Conservation (phyloP, 2,797 vertebrate species). For the Muscicapa striata region DNA sequence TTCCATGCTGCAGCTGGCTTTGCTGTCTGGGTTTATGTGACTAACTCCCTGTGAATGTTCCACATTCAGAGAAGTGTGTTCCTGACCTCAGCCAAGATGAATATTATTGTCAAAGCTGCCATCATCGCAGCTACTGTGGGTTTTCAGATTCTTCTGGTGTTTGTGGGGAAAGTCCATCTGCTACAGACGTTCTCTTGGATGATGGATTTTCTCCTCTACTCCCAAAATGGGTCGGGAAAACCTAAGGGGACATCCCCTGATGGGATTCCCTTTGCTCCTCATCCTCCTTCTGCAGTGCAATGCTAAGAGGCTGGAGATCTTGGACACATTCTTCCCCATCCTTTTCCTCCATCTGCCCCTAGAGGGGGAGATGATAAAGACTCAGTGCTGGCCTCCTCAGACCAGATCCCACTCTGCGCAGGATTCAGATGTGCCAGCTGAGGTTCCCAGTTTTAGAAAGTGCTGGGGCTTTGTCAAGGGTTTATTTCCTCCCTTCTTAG, state of each 20-base stretch:
- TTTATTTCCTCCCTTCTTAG: background rate
- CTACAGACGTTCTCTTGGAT: background rate
- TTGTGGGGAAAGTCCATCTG: slow-evolving; percentile 6
- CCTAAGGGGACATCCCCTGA: background rate
- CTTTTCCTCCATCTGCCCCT: background rate
- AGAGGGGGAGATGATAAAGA: background rate
- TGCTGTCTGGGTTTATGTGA: slow-evolving; percentile 46
- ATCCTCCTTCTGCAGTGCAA: background rate
- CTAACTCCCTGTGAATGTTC: slow-evolving; percentile 52
- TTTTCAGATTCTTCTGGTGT: background rate
- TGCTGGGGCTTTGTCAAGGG: background rate
- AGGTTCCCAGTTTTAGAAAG: background rate
- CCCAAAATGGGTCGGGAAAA: background rate
- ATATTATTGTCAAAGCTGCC: slow-evolving; percentile 49
- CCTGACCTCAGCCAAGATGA: slow-evolving; percentile 46
- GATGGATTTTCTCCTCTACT: background rate
- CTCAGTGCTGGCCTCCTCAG: fast-evolving
- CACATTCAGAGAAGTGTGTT: slow-evolving; percentile 33
- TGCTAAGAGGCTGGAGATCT: background rate
- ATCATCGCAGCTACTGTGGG: slow-evolving; percentile 19
- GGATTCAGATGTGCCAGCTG: background rate
- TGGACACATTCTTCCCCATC: background rate
- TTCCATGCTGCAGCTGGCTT: background rate
- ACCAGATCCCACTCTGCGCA: background rate
- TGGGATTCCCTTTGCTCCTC: background rate